A percentile compares a stretch with the other conserved stretches of the same genome.
Conservation (phyloP, 2,888 invertebrate species). For the Argyresthia goedartella region DNA sequence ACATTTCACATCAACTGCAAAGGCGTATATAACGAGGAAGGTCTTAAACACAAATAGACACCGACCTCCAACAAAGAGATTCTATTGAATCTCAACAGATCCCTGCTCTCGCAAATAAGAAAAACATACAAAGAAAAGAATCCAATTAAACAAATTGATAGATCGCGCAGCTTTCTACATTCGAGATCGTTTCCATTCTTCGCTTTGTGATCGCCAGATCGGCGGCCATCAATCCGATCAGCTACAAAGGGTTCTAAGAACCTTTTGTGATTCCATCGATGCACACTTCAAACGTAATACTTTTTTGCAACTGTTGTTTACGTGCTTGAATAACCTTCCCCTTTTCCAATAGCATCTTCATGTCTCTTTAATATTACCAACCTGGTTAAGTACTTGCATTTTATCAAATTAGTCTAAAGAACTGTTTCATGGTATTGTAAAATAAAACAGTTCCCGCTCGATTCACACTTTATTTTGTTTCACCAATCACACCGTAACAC, state of each 20-base stretch:
- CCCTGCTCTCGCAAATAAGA: slow-evolving; percentile 36
- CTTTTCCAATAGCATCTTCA: no score
- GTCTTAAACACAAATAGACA: slow-evolving; percentile 14
- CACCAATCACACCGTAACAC: no score
- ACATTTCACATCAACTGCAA: not conserved
- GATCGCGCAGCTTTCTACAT: slow-evolving; percentile 35
- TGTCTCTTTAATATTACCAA: no score
- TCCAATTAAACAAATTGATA: slow-evolving; percentile 65
- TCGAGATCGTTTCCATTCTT: slow-evolving; percentile 28
- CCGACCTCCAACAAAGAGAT: slow-evolving; percentile 28
- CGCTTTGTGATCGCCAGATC: slow-evolving; percentile 55
- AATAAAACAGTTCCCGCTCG: no score
- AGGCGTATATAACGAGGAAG: slow-evolving; percentile 2
- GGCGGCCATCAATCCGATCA: slow-evolving; percentile 33
- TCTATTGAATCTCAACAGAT: slow-evolving; percentile 48
- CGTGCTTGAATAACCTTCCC: not conserved
- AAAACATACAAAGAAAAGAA: slow-evolving; percentile 53
- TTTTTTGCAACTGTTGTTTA: not conserved
- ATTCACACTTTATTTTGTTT: no score
- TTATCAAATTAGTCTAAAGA: no score
- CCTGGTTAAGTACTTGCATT: no score
- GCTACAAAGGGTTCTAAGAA: slow-evolving; percentile 32
- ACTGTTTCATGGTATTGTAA: no score
- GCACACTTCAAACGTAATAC: slow-evolving; percentile 9
- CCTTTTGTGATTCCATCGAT: slow-evolving; percentile 36